phyloP scores from a whole-genome alignment of 2,113 vertebrate species.

The Anguilla rostrata region DNA sequence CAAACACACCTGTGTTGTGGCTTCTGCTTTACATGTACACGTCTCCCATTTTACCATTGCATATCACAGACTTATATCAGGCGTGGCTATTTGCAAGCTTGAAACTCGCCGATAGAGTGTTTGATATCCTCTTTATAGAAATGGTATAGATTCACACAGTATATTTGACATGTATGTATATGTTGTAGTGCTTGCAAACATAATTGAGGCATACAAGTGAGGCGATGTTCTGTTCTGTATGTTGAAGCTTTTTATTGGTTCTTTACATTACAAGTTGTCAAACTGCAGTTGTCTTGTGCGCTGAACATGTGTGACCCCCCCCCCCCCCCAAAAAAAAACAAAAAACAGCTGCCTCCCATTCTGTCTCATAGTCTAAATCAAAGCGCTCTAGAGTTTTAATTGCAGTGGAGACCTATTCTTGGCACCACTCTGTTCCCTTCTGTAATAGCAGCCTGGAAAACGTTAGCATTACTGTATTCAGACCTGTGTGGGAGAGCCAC shows the following conservation, averaged over 20 bases:
- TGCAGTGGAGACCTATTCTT: conserved; percentile 2
- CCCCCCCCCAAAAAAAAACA: too few relatives aligned
- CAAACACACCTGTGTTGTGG: too few relatives aligned
- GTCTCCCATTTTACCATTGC: too few relatives aligned
- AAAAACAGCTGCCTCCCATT: background rate
- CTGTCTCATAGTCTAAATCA: background rate
- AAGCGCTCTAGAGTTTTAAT: background rate
- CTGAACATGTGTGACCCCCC: background rate
- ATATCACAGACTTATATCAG: too few relatives aligned
- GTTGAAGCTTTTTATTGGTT: background rate
- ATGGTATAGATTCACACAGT: too few relatives aligned
- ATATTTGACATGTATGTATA: too few relatives aligned
- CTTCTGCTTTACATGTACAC: too few relatives aligned
- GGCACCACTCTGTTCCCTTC: background rate
- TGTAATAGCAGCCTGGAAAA: conserved; percentile 12
- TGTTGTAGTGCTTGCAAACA: background rate
- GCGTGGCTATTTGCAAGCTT: too few relatives aligned
- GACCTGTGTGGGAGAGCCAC: conserved; percentile 10
- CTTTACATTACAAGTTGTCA: background rate
- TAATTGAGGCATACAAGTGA: background rate
- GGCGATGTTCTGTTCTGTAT: background rate
- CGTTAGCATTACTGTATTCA: background rate
- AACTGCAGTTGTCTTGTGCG: background rate
- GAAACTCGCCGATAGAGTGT: too few relatives aligned
- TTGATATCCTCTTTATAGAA: too few relatives aligned